Percentiles rank a stretch among this genome's conserved stretches.
Conservation (phyloP, 2,888 invertebrate genomes). For the Sesia bembeciformis region DNA sequence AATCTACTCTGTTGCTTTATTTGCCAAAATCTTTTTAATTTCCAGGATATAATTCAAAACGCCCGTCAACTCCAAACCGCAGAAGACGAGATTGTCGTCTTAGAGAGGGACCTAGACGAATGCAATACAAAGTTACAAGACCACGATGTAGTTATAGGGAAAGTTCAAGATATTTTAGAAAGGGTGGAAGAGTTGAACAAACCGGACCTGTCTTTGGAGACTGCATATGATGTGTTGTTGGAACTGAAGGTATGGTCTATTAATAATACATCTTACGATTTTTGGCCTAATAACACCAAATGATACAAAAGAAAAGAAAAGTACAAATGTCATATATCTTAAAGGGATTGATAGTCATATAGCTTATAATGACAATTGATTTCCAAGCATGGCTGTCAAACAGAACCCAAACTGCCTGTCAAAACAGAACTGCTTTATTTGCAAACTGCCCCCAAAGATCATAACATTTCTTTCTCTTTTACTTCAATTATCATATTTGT, state of each 20-base stretch:
- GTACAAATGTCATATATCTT: too few species aligned
- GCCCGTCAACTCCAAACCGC: conserved; percentile 85
- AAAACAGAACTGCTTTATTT: too few species aligned
- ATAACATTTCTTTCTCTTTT: too few species aligned
- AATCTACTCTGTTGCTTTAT: not conserved
- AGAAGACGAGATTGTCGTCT: conserved; percentile 84
- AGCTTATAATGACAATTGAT: too few species aligned
- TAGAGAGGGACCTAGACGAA: conserved; percentile 86
- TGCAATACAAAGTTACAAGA: conserved; percentile 79
- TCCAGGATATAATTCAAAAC: conserved; percentile 88
- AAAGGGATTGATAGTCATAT: too few species aligned
- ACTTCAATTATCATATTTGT: too few species aligned
- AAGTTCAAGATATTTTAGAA: conserved; percentile 78
- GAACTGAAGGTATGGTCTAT: conserved; percentile 40
- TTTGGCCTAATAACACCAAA: too few species aligned
- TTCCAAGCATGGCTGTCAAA: too few species aligned
- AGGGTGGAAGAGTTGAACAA: conserved; percentile 77
- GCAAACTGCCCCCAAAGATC: too few species aligned
- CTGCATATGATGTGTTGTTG: conserved; percentile 54
- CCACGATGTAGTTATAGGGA: conserved; percentile 80
- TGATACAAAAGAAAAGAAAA: too few species aligned
- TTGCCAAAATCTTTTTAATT: not conserved
- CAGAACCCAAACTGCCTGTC: too few species aligned
- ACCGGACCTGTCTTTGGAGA: conserved; percentile 45
- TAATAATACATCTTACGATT: too few species aligned